A percentile compares a stretch with the other conserved stretches of the same genome.
Evolutionary conservation across 2,113 vertebrate genomes (phyloP).

Genomic region (Melanocharis versteri): DNA sequence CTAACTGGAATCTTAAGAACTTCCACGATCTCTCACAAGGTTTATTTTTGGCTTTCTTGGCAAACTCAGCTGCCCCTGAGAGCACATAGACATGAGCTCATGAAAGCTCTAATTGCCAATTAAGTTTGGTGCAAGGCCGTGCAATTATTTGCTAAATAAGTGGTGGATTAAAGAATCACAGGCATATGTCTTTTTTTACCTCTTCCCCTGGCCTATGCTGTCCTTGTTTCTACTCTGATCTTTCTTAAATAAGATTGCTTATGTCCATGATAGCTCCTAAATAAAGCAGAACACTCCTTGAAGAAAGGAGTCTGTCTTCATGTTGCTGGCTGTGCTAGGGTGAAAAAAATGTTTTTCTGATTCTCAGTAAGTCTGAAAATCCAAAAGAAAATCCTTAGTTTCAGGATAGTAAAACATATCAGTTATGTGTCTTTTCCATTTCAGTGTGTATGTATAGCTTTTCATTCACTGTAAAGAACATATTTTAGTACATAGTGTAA

Average conservation of each 20-base stretch:
- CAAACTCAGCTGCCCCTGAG: neutral
- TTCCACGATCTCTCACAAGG: neutral
- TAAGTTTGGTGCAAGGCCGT: neutral
- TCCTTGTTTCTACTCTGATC: neutral
- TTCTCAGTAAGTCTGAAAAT: neutral
- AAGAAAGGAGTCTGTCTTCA: neutral
- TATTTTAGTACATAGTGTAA: neutral
- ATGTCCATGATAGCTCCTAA: neutral
- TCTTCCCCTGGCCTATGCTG: neutral
- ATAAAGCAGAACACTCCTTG: neutral
- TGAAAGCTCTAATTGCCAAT: conserved; percentile 30
- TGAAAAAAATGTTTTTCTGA: neutral
- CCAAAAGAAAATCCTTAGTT: neutral
- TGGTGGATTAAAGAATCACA: neutral
- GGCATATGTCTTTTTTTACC: neutral
- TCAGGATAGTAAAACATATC: neutral
- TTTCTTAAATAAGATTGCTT: neutral
- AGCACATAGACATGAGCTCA: neutral
- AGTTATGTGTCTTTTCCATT: neutral
- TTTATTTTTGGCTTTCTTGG: conserved; percentile 27
- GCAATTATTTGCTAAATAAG: neutral
- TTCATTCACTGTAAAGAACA: neutral
- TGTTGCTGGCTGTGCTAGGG: neutral
- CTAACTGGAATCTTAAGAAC: neutral
- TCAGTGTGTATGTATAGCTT: neutral